A percentile compares a stretch with the other conserved stretches of the same genome.
Evolutionary conservation across 2,113 vertebrate genomes (phyloP).

Genomic region (Cebus imitator): DNA sequence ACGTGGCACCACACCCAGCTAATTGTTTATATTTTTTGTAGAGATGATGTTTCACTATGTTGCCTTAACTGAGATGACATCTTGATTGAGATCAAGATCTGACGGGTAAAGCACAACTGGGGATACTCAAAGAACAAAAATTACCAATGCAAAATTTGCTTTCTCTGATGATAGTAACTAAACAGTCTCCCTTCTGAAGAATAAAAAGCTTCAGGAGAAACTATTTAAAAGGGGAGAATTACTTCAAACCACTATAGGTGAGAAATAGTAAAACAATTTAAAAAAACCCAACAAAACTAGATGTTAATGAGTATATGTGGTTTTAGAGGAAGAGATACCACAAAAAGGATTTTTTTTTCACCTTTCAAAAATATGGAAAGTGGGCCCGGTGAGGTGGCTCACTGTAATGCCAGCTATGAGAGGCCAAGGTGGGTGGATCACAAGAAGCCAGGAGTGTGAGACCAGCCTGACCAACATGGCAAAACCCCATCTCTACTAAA

Average conservation of each 20-base stretch:
- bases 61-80: no score
- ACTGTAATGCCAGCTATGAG: no score
- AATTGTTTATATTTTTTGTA: no score
- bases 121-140: not conserved
- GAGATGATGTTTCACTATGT: no score
- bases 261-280: not conserved
- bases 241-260: not conserved
- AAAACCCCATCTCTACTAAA: no score
- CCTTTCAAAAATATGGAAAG: not conserved
- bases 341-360: not conserved
- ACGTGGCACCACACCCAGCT: no score
- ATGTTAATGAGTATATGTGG: not conserved
- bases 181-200: conserved; percentile 19
- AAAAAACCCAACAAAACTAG: not conserved
- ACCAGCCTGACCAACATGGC: no score
- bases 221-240: not conserved
- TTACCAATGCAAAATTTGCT: not conserved
- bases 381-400: no score
- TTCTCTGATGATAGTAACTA: conserved; percentile 42
- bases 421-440: no score
- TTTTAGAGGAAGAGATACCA: not conserved
- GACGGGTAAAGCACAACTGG: not conserved
- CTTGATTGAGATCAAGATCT: not conserved
- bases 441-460: no score
- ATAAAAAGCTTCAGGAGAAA: conserved; percentile 22